Evolutionary conservation across 35 echinoderm and acorn worm species (phyloP).

Genomic region (Eucidaris tribuloides): DNA sequence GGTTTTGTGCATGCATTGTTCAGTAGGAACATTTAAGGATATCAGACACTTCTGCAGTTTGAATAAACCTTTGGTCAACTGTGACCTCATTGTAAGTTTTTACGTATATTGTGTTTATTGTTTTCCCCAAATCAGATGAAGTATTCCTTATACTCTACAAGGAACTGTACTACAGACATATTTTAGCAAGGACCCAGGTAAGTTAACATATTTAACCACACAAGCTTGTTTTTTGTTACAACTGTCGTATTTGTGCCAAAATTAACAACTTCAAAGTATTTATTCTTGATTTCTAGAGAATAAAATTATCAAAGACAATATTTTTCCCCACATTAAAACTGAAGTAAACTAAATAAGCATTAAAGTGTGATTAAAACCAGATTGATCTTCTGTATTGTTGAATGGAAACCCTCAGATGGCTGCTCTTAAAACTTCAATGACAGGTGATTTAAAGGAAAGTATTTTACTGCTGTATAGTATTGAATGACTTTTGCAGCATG

Average conservation of each 20-base stretch:
- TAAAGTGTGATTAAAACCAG: neutral
- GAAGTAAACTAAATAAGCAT: neutral
- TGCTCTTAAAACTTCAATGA: too few species aligned
- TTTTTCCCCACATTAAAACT: neutral
- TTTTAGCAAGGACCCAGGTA: constrained; percentile 86
- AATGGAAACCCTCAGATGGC: too few species aligned
- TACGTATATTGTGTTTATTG: neutral
- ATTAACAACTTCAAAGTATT: neutral
- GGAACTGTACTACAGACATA: constrained; percentile 95
- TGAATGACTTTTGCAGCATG: too few species aligned
- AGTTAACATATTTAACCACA: too few species aligned
- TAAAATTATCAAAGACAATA: neutral
- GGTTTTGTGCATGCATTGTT: neutral
- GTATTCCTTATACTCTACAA: constrained; percentile 90
- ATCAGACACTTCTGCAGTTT: neutral
- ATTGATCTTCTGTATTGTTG: too few species aligned
- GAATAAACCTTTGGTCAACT: neutral
- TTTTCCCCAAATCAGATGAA: constrained; percentile 35
- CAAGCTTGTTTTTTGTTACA: neutral
- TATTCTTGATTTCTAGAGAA: neutral
- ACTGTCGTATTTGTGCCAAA: neutral
- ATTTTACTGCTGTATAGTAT: too few species aligned
- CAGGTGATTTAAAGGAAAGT: too few species aligned
- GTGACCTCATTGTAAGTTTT: neutral
- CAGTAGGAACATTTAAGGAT: neutral